phyloP scores from a whole-genome alignment of 2,888 invertebrate species.

The Watsonalla binaria region DNA sequence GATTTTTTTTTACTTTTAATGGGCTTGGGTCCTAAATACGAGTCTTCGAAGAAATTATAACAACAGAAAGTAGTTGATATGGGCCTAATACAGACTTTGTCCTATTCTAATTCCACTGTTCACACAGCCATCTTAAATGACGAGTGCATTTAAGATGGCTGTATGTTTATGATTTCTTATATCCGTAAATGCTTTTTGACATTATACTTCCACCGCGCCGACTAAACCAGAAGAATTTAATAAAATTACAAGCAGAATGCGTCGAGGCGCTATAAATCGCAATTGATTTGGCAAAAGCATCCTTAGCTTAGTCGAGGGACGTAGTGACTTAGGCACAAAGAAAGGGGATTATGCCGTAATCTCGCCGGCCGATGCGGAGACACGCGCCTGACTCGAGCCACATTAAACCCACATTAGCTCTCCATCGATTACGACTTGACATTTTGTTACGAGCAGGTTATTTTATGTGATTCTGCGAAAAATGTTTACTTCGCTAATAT shows the following conservation, averaged over 20 bases:
- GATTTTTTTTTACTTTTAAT: no score
- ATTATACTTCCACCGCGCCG: no score
- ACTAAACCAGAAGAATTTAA: neutral
- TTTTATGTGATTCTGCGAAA: conserved; percentile 28
- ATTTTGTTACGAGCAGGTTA: conserved; percentile 38
- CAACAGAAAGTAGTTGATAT: no score
- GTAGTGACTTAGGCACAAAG: conserved; percentile 60
- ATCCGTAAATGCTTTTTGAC: no score
- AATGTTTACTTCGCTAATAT: conserved; percentile 13
- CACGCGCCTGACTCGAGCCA: conserved; percentile 57
- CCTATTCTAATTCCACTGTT: no score
- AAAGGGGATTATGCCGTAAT: conserved; percentile 66
- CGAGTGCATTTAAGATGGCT: no score
- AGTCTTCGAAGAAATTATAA: no score
- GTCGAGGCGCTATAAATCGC: conserved; percentile 40
- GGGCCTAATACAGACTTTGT: no score
- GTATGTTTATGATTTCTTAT: no score
- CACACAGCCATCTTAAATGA: no score
- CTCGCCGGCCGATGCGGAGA: conserved; percentile 53
- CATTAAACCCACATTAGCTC: conserved; percentile 70
- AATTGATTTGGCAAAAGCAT: conserved; percentile 44
- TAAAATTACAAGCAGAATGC: conserved; percentile 1
- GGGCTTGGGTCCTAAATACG: no score
- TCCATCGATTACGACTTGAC: conserved; percentile 59
- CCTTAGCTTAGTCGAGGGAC: conserved; percentile 36